phyloP scores from a whole-genome alignment of 2,888 invertebrate genomes.

The Omphaloscelis lunosa region DNA sequence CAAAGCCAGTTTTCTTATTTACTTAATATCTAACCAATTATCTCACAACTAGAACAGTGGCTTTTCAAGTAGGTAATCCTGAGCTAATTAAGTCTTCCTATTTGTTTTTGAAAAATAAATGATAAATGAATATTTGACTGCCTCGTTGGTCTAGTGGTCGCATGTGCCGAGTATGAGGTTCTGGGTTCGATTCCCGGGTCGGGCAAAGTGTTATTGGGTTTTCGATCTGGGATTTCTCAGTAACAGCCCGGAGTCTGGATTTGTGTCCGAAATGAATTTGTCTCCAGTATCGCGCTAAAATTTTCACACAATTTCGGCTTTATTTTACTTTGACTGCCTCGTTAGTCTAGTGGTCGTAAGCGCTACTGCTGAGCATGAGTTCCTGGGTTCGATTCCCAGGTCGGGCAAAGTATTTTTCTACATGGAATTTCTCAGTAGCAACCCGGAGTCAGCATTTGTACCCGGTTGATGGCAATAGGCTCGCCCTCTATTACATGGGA shows the following conservation, averaged over 20 bases:
- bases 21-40: not conserved
- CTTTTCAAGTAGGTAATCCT: not conserved
- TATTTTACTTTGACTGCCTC: conserved; percentile 7
- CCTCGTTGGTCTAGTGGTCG: too few species aligned
- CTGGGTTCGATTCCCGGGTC: too few species aligned
- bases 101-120: not conserved
- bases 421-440: not conserved
- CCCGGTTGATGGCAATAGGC: not conserved
- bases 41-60: not conserved
- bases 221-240: too few species aligned
- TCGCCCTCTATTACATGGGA: not conserved
- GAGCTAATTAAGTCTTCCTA: not conserved
- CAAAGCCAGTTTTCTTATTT: not conserved
- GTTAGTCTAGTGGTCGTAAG: not conserved
- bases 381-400: not conserved
- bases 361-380: too few species aligned
- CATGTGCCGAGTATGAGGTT: too few species aligned
- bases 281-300: conserved; percentile 47
- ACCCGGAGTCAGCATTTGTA: not conserved
- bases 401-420: not conserved
- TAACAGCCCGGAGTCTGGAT: too few species aligned
- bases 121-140: too few species aligned
- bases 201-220: too few species aligned
- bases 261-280: conserved; percentile 76
- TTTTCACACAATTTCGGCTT: conserved; percentile 51